A percentile compares a stretch with the other conserved stretches of the same genome.
These are phyloP conservation scores for Eupithecia centaureata DNA, from an alignment of 2,888 invertebrate genomes.

Conservation along the genomic window DNA sequence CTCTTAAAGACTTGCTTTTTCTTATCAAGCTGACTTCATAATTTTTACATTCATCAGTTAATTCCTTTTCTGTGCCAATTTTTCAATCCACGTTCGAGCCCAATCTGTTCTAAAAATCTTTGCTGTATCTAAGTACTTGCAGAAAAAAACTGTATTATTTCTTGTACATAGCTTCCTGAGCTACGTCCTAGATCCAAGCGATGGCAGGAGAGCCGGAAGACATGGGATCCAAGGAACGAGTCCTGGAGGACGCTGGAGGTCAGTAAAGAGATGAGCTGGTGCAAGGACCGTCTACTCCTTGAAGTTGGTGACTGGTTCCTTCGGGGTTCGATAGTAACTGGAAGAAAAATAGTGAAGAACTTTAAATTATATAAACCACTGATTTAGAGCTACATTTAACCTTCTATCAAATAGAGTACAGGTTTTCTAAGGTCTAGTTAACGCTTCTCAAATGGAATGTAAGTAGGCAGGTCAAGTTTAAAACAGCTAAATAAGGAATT, in stretches of 20 bases:
- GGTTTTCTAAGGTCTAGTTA: background rate
- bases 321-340: conserved; percentile 72
- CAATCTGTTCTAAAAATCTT: background rate
- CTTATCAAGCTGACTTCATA: background rate
- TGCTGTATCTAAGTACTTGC: background rate
- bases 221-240: conserved; percentile 69
- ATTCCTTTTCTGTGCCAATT: background rate
- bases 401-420: background rate
- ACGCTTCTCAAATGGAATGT: background rate
- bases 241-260: conserved; percentile 66
- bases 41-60: background rate
- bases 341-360: conserved; percentile 35
- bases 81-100: background rate
- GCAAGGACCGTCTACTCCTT: conserved; percentile 79
- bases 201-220: conserved; percentile 73
- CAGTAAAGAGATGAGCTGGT: conserved; percentile 81
- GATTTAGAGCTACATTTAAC: background rate
- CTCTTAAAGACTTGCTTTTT: too few relatives aligned
- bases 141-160: background rate
- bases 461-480: background rate
- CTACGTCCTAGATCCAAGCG: conserved; percentile 71
- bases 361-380: background rate
- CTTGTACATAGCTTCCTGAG: conserved; percentile 7
- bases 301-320: conserved; percentile 57
- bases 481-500: conserved; percentile 6